phyloP scores from a whole-genome alignment of 2,888 invertebrate species.

The Plebejus anna region DNA sequence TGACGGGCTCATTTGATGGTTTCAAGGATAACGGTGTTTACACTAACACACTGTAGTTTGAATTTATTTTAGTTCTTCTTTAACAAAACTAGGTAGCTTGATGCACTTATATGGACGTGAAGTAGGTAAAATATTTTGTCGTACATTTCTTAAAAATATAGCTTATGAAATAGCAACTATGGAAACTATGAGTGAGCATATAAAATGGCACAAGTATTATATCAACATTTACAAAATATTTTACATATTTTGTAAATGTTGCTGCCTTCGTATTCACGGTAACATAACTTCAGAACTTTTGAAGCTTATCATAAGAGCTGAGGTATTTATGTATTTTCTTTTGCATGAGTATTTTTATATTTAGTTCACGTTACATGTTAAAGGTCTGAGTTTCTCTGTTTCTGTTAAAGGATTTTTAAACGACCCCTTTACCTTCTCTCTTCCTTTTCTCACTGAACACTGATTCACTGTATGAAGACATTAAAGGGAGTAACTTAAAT shows the following conservation, averaged over 20 bases:
- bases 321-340: not conserved
- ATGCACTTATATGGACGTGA: too few relatives aligned
- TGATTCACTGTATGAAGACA: too few relatives aligned
- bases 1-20: too few relatives aligned
- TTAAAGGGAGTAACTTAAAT: not conserved
- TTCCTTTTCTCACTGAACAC: too few relatives aligned
- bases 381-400: not conserved
- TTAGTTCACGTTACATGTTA: not conserved
- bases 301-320: not conserved
- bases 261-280: not conserved
- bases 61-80: too few relatives aligned
- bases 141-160: not conserved
- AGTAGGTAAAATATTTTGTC: too few relatives aligned
- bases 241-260: not conserved
- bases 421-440: too few relatives aligned
- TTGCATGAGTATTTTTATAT: not conserved
- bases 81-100: too few relatives aligned
- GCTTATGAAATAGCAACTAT: not conserved
- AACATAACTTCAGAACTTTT: slow-evolving; percentile 8
- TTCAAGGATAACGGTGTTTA: too few relatives aligned
- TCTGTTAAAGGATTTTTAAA: not conserved
- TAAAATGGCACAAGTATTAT: not conserved
- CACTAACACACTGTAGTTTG: too few relatives aligned
- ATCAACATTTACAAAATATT: too few relatives aligned
- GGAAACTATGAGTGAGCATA: not conserved